Percentiles rank a stretch among this genome's conserved stretches.
phyloP scores from a whole-genome alignment of 2,113 vertebrate species.

The Turnix velox region DNA sequence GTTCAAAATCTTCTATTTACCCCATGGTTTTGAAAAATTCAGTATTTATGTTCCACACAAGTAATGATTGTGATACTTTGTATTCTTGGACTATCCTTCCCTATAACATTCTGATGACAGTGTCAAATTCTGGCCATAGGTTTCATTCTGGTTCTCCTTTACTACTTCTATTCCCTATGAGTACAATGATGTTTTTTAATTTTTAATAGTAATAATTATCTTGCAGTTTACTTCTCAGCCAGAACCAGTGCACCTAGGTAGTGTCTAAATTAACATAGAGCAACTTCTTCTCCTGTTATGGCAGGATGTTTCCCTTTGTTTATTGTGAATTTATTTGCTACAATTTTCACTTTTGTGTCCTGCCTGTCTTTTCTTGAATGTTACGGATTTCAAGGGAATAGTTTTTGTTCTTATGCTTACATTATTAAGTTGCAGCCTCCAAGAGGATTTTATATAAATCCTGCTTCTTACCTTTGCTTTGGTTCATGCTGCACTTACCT shows the following conservation, averaged over 20 bases:
- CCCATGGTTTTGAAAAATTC: neutral
- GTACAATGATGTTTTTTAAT: neutral
- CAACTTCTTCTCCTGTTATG: neutral
- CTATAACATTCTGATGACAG: neutral
- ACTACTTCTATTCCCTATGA: neutral
- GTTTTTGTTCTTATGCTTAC: neutral
- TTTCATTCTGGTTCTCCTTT: neutral
- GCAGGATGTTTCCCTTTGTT: neutral
- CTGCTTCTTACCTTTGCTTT: neutral
- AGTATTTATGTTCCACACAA: neutral
- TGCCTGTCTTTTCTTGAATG: neutral
- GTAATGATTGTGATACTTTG: neutral
- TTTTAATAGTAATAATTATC: neutral
- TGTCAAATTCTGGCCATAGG: neutral
- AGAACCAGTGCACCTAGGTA: neutral
- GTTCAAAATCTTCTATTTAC: neutral
- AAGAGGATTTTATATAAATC: neutral
- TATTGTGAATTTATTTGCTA: neutral
- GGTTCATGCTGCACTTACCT: neutral
- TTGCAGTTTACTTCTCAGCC: neutral
- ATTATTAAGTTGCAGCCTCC: neutral
- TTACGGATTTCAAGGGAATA: neutral
- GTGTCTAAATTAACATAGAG: neutral
- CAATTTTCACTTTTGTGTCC: neutral
- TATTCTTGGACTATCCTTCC: neutral